These are phyloP conservation scores for Cyprinodon diabolis DNA, from an alignment of 2,797 vertebrate genomes.

Conservation along the genomic window DNA sequence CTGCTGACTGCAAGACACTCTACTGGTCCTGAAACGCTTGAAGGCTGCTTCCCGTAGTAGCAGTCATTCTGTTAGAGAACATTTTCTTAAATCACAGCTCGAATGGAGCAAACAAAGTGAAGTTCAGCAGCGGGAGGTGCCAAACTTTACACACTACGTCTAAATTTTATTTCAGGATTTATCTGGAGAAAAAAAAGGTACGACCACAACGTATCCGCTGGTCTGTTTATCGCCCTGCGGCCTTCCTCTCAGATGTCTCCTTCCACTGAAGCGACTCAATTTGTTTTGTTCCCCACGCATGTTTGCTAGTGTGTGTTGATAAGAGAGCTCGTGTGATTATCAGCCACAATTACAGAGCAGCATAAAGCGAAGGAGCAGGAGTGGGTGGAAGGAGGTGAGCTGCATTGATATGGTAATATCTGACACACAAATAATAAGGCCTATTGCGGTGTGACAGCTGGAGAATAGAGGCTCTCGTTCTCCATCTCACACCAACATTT, in stretches of 20 bases:
- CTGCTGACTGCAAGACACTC: not conserved
- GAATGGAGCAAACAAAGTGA: not conserved
- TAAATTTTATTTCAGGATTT: slow-evolving; percentile 5
- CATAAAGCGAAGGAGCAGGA: slow-evolving; percentile 40
- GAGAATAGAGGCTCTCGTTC: slow-evolving; percentile 55
- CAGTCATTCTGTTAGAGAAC: not conserved
- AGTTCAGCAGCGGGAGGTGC: not conserved
- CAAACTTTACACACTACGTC: slow-evolving; percentile 1
- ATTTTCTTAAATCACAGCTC: slow-evolving; percentile 1
- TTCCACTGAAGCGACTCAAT: slow-evolving; percentile 20
- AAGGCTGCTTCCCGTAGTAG: not conserved
- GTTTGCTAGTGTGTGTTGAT: slow-evolving; percentile 29
- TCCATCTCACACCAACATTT: slow-evolving; percentile 44
- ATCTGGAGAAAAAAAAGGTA: slow-evolving; percentile 5
- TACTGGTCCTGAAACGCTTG: not conserved
- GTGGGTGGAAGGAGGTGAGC: slow-evolving; percentile 56
- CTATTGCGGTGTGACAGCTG: slow-evolving; percentile 30
- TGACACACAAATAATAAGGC: slow-evolving; percentile 11
- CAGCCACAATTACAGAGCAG: slow-evolving; percentile 56
- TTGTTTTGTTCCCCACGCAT: slow-evolving; percentile 19
- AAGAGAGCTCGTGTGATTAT: slow-evolving; percentile 52
- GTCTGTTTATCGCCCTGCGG: slow-evolving; percentile 26
- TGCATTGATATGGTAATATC: slow-evolving; percentile 67
- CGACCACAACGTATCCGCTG: not conserved
- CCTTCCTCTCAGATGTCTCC: slow-evolving; percentile 12